These are phyloP conservation scores for Leptarthrus brevirostris DNA, from an alignment of 2,888 invertebrate genomes.

Conservation along the genomic window DNA sequence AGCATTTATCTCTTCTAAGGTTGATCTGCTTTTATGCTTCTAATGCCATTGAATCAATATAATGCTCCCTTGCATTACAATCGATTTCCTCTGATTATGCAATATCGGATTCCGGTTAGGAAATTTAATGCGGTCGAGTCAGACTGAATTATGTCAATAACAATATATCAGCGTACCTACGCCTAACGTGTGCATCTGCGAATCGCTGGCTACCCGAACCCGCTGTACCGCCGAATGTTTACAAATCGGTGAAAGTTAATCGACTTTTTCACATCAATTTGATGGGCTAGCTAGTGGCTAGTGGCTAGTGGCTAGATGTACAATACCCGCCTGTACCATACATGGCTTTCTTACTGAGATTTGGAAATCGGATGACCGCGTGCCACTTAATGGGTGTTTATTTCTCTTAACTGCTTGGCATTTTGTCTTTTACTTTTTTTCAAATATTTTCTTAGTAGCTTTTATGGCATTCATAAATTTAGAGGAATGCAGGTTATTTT, in stretches of 20 bases:
- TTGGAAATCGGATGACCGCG: conserved; percentile 36
- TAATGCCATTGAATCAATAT: neutral
- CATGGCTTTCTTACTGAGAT: conserved; percentile 15
- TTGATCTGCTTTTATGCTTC: neutral
- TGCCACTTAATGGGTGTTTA: conserved; percentile 33
- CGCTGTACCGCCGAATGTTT: conserved; percentile 30
- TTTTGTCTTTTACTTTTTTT: conserved; percentile 3
- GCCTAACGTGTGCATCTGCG: conserved; percentile 26
- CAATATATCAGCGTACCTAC: conserved; percentile 24
- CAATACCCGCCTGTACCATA: conserved; percentile 22
- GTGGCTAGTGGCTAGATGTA: neutral
- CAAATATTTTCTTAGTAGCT: conserved; percentile 15
- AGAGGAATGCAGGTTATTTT: neutral
- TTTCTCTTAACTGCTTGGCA: conserved; percentile 6
- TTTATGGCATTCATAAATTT: neutral
- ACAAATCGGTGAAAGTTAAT: conserved; percentile 45
- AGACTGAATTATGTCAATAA: conserved; percentile 29
- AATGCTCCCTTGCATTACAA: neutral
- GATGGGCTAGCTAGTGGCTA: conserved; percentile 23
- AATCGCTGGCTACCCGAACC: conserved; percentile 1
- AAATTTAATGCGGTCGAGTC: conserved; percentile 29
- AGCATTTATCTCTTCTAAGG: neutral
- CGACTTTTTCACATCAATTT: conserved; percentile 31
- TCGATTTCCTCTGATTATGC: conserved; percentile 16
- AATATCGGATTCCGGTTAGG: conserved; percentile 42